Percentiles rank a stretch among this genome's conserved stretches.
phyloP scores from a whole-genome alignment of 2,888 invertebrate genomes.

The Drosophila fungiperda region DNA sequence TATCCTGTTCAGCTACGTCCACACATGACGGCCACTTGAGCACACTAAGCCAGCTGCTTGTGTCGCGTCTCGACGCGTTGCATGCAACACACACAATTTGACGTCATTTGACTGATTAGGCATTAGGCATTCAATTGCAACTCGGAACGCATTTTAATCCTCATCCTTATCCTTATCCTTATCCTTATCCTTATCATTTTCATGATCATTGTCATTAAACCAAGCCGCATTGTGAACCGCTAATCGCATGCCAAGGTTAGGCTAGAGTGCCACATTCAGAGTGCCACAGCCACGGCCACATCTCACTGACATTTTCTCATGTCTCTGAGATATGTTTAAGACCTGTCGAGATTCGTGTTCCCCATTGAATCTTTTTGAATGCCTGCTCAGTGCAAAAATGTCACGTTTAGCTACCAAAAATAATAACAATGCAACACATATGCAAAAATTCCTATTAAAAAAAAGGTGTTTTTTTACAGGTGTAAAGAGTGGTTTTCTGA shows the following conservation, averaged over 20 bases:
- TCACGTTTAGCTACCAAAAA: slow-evolving; percentile 31
- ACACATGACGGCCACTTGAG: slow-evolving; percentile 53
- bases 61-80: slow-evolving; percentile 8
- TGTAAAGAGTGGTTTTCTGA: background rate
- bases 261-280: slow-evolving; percentile 41
- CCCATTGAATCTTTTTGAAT: background rate
- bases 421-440: slow-evolving; percentile 3
- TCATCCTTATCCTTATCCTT: slow-evolving; percentile 61
- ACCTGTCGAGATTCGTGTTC: slow-evolving; percentile 23
- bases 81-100: slow-evolving; percentile 59
- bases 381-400: slow-evolving; percentile 4
- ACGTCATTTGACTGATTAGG: slow-evolving; percentile 62
- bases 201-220: slow-evolving; percentile 18
- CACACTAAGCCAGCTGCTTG: slow-evolving; percentile 52
- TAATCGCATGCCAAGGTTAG: slow-evolving; percentile 55
- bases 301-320: slow-evolving; percentile 57
- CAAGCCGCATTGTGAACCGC: slow-evolving; percentile 9
- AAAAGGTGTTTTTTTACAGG: background rate
- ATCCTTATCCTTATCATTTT: slow-evolving; percentile 61
- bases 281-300: slow-evolving; percentile 20
- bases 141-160: slow-evolving; percentile 45
- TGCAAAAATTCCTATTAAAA: background rate
- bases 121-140: slow-evolving; percentile 24
- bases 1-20: slow-evolving; percentile 4
- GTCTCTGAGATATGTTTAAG: slow-evolving; percentile 32